These are phyloP conservation scores for Uropsilus gracilis DNA, from an alignment of 2,113 vertebrate genomes.

Conservation along the genomic window DNA sequence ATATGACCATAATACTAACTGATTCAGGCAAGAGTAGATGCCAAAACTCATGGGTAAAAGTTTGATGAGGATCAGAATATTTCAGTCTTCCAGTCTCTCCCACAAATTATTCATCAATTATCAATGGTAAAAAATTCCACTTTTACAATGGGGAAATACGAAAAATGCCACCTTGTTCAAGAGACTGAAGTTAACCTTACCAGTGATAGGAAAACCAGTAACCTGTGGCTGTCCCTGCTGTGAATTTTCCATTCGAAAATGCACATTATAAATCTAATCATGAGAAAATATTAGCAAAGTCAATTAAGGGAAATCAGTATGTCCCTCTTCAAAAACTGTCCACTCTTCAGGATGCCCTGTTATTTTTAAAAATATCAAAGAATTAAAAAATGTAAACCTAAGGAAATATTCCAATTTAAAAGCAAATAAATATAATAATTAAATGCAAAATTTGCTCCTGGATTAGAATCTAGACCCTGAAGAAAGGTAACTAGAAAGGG, in stretches of 20 bases:
- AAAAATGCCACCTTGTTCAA: not conserved
- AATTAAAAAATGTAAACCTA: not conserved
- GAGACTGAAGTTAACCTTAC: not conserved
- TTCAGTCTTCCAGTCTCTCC: not conserved
- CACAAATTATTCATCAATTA: not conserved
- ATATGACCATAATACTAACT: not conserved
- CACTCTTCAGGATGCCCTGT: not conserved
- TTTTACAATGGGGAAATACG: not conserved
- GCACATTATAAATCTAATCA: not conserved
- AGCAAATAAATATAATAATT: not conserved
- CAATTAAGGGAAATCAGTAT: not conserved
- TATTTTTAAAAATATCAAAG: not conserved
- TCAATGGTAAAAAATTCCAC: not conserved
- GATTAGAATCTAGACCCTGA: not conserved
- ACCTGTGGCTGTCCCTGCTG: not conserved
- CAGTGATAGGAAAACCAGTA: not conserved
- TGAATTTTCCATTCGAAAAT: not conserved
- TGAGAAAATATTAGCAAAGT: not conserved
- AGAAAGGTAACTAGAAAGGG: not conserved
- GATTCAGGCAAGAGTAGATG: not conserved
- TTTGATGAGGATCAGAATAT: not conserved
- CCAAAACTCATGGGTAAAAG: not conserved
- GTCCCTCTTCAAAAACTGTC: not conserved
- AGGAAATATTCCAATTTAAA: constrained; percentile 6
- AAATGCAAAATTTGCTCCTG: not conserved